Evolutionary conservation across 2,888 invertebrate species (phyloP), one percentile per base, ranked within the genome.

Genomic region (Kuschelorhynchus macadamiae): DNA sequence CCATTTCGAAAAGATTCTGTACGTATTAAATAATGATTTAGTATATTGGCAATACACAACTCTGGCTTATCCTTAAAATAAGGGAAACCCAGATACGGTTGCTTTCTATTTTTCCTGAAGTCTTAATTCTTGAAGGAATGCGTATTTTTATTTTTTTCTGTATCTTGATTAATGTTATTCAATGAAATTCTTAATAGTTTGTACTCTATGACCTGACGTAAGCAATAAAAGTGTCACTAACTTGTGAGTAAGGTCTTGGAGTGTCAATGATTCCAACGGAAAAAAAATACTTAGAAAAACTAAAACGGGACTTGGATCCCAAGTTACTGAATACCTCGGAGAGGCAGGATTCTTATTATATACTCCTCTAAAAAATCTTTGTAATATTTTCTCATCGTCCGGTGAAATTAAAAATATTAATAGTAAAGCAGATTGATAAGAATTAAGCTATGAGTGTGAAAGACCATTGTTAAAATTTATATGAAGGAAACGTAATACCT

Each of bases 41-140:
- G 47, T 9, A 30, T 55, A 0, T n/a, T 47, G 5, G 67, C 67
- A 9, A 67, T 56, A 47, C 71, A 71, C 25, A 71, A 33, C 7
- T 42, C 21, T 12, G 67, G 64, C 1, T 57, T 49, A 1, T 67
- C 50, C 3, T n/a, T 18, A 17, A 64, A 64, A 53, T 44, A 56
- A 2, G 63, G 55, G 11, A 70, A 56, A 11, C 36, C 60, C 63
- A 18, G 1, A 25, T 7, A 25, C 7, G 25, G 7, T 25, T 25
- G 25, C 7, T 25, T n/a, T 16, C 16, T 20, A 7, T 60, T 60
- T 16, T 33, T n/a, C 46, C 46, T 9, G 67, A 67, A 2, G 61
- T 70, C 41, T 71, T 67, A 42, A 67, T 44, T 18, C 20, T 14
- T 16, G 67, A 44, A 9, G 71, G 20, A 17, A 71, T 59, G 3